Percentiles rank a stretch among this genome's conserved stretches.
Evolutionary conservation across 1,140 invertebrate genomes (phyloP).

Genomic region (Drosophila sturtevanti): DNA sequence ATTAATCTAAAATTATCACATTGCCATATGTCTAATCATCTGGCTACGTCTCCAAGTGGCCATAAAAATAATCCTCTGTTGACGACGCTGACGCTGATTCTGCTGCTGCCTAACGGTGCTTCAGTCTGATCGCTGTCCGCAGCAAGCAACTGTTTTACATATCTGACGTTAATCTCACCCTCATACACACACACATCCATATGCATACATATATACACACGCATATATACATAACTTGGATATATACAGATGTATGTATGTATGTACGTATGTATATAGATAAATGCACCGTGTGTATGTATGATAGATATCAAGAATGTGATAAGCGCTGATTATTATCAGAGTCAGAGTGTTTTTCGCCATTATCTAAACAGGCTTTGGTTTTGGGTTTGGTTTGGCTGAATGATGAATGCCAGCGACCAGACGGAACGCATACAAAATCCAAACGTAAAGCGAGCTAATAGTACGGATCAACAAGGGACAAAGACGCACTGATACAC

Average conservation of each 20-base stretch:
- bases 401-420: conserved; percentile 68
- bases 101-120: background rate
- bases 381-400: conserved; percentile 17
- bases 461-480: conserved; percentile 22
- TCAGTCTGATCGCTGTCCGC: background rate
- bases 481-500: background rate
- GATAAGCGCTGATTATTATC: conserved; percentile 76
- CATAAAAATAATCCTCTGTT: conserved; percentile 67
- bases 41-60: conserved; percentile 17
- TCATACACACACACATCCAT: conserved; percentile 24
- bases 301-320: conserved; percentile 44
- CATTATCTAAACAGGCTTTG: conserved; percentile 67
- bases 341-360: conserved; percentile 43
- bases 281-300: conserved; percentile 32
- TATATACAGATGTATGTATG: conserved; percentile 28
- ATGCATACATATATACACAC: background rate
- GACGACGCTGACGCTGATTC: conserved; percentile 16
- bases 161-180: conserved; percentile 69
- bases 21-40: conserved; percentile 5
- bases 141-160: conserved; percentile 39
- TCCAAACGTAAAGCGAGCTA: conserved; percentile 35
- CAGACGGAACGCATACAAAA: conserved; percentile 56
- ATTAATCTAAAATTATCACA: background rate
- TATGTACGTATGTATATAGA: conserved; percentile 17
- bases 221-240: conserved; percentile 20